Conservation (phyloP, 2,797 vertebrate species). For the Channallabes apus region DNA sequence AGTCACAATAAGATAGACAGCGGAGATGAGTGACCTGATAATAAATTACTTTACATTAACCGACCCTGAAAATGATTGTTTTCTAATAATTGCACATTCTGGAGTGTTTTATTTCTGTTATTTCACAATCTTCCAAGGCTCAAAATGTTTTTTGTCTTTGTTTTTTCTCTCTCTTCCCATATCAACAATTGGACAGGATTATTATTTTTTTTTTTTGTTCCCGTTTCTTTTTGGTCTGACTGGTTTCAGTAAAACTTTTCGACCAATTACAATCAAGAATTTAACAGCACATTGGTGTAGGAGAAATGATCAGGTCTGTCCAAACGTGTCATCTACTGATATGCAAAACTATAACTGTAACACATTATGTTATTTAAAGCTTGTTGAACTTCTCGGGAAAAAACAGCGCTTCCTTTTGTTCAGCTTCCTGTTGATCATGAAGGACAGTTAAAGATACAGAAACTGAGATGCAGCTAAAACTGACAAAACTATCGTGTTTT, state of each 20-base stretch:
- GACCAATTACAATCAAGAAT: neutral
- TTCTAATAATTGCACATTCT: neutral
- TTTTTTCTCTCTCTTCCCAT: neutral
- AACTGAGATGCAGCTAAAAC: neutral
- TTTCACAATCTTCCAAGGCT: neutral
- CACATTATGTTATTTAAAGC: neutral
- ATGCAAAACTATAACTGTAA: neutral
- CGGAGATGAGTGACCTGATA: neutral
- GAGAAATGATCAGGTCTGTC: neutral
- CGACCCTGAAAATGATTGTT: neutral
- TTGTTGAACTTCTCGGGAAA: neutral
- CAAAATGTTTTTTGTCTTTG: neutral
- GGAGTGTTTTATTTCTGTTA: no score
- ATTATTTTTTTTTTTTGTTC: neutral
- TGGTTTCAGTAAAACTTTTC: no score
- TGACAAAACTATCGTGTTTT: neutral
- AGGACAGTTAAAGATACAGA: neutral
- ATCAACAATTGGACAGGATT: neutral
- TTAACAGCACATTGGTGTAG: no score
- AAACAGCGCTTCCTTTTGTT: slow-evolving; percentile 15
- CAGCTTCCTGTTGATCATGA: neutral
- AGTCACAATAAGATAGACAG: neutral
- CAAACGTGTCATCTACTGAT: slow-evolving; percentile 10
- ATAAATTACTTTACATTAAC: neutral
- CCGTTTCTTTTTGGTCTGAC: no score